Conservation (phyloP, 2,888 invertebrate species). For the Drosophila monieri region DNA sequence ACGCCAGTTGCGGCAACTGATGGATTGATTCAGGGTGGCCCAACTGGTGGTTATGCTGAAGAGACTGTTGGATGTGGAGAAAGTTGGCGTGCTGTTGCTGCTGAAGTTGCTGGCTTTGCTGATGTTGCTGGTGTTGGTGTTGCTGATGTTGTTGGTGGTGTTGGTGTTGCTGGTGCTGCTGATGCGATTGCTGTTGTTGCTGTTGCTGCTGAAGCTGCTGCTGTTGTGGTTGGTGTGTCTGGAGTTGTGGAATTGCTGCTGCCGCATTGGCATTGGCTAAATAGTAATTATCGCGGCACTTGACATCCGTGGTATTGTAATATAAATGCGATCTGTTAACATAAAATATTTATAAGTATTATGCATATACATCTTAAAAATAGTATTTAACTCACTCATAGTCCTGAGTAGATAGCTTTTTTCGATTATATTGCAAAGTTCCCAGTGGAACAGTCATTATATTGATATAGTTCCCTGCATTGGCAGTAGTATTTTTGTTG, state of each 20-base stretch:
- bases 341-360: background rate
- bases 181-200: slow-evolving; percentile 47
- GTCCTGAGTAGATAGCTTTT: slow-evolving; percentile 83
- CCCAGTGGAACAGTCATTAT: slow-evolving; percentile 83
- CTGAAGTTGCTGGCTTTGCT: slow-evolving; percentile 44
- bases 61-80: slow-evolving; percentile 72
- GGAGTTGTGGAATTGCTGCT: slow-evolving; percentile 46
- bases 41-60: slow-evolving; percentile 56
- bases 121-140: slow-evolving; percentile 47
- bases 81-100: slow-evolving; percentile 49
- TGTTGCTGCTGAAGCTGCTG: slow-evolving; percentile 46
- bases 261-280: slow-evolving; percentile 63
- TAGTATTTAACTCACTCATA: slow-evolving; percentile 80
- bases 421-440: slow-evolving; percentile 82
- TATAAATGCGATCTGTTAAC: slow-evolving; percentile 81
- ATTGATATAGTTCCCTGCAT: slow-evolving; percentile 82
- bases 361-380: background rate
- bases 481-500: slow-evolving; percentile 51
- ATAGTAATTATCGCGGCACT: slow-evolving; percentile 83
- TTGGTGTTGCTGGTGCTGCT: slow-evolving; percentile 33
- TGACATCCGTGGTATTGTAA: slow-evolving; percentile 82
- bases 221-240: slow-evolving; percentile 48
- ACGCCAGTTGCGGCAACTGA: slow-evolving; percentile 57
- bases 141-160: slow-evolving; percentile 25
- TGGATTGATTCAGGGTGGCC: slow-evolving; percentile 48